A percentile compares a stretch with the other conserved stretches of the same genome.
phyloP scores from a whole-genome alignment of 2,888 invertebrate genomes.

The Rhopalosiphum nymphaeae region DNA sequence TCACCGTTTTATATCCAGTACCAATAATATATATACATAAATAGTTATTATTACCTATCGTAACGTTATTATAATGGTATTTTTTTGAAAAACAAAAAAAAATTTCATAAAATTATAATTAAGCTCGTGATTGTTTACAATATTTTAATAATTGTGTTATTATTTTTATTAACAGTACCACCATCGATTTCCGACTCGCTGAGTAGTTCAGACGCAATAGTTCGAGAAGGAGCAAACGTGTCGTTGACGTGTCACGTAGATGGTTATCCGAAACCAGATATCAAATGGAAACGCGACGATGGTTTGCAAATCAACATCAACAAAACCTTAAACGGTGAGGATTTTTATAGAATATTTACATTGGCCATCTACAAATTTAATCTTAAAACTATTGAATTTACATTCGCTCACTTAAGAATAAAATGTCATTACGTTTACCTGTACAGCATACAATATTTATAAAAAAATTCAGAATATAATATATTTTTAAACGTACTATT shows the following conservation, averaged over 20 bases:
- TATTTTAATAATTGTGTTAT: not conserved
- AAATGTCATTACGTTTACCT: not conserved
- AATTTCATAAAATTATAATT: not conserved
- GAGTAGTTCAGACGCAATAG: constrained; percentile 92
- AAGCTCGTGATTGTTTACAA: not conserved
- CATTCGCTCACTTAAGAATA: not conserved
- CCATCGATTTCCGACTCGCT: constrained; percentile 92
- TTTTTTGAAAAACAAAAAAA: not conserved
- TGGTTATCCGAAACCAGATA: constrained; percentile 88
- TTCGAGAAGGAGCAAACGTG: constrained; percentile 90
- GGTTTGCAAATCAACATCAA: constrained; percentile 88
- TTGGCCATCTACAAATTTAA: not conserved
- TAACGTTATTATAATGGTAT: not conserved
- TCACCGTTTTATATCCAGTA: not conserved
- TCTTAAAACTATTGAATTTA: not conserved
- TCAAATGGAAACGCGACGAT: constrained; percentile 93
- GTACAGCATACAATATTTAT: not conserved
- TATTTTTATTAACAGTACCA: constrained; percentile 78
- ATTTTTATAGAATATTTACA: not conserved
- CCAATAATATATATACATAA: not conserved
- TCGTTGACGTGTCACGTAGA: constrained; percentile 89
- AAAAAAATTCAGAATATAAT: not conserved
- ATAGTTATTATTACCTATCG: not conserved
- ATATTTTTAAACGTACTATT: not conserved
- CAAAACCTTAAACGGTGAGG: constrained; percentile 71